These are phyloP conservation scores for Allygus modestus DNA, from an alignment of 2,888 invertebrate genomes.

Conservation along the genomic window DNA sequence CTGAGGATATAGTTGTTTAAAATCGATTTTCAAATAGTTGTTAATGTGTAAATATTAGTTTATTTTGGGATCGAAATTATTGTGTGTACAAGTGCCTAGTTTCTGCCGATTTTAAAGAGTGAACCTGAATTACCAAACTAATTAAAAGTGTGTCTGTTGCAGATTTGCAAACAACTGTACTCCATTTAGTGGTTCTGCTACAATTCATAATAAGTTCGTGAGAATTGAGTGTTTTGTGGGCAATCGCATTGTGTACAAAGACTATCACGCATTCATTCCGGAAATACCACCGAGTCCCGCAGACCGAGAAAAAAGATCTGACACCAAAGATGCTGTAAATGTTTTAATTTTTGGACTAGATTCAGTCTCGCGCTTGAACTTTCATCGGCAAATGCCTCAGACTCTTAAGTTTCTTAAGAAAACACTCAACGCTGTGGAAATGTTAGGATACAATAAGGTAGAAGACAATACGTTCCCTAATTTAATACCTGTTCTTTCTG, in stretches of 20 bases:
- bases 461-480: constrained; percentile 97
- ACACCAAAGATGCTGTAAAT: constrained; percentile 64
- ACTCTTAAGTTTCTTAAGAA: constrained; percentile 80
- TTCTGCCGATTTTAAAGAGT: too few relatives aligned
- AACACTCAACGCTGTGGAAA: constrained; percentile 82
- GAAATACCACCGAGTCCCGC: neutral
- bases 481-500: constrained; percentile 87
- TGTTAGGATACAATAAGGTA: constrained; percentile 95
- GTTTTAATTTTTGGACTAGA: constrained; percentile 91
- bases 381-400: constrained; percentile 89
- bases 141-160: constrained; percentile 54
- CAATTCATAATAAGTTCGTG: constrained; percentile 80
- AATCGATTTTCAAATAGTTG: too few relatives aligned
- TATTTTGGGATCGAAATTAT: too few relatives aligned
- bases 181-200: constrained; percentile 39
- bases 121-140: neutral
- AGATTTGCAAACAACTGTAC: constrained; percentile 64
- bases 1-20: too few relatives aligned
- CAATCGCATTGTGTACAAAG: constrained; percentile 66
- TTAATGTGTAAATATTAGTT: too few relatives aligned
- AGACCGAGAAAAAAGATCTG: neutral
- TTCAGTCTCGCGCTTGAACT: constrained; percentile 90
- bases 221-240: constrained; percentile 79
- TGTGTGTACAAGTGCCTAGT: too few relatives aligned
- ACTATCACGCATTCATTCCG: constrained; percentile 61